Evolutionary conservation across 64 coral and sea anemone genomes (phyloP).

Genomic region (Trachythela sp.): DNA sequence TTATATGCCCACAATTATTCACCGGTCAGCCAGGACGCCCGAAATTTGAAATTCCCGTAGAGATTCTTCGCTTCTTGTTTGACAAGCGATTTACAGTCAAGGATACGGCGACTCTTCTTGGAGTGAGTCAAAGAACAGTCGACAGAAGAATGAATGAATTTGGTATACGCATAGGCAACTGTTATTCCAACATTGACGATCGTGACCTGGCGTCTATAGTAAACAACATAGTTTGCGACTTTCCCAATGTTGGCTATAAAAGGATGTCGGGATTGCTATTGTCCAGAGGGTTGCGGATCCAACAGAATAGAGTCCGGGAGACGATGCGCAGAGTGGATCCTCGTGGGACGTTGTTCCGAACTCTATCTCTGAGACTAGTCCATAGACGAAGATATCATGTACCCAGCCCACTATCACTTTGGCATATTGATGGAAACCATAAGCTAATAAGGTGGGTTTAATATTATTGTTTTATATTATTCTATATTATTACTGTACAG

Average conservation of each 20-base stretch:
- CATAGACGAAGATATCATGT: slow-evolving; percentile 36
- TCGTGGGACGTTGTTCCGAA: neutral
- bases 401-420: slow-evolving; percentile 25
- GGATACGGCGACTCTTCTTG: neutral
- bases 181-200: no score
- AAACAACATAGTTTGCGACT: slow-evolving; percentile 10
- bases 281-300: slow-evolving; percentile 16
- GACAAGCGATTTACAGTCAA: neutral
- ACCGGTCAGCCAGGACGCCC: neutral
- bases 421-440: no score
- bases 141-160: slow-evolving; percentile 26
- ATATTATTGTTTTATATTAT: no score
- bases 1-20: neutral
- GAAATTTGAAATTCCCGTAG: neutral
- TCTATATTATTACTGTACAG: neutral
- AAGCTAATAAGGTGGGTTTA: neutral
- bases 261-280: slow-evolving; percentile 39
- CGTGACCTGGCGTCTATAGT: slow-evolving; percentile 6
- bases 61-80: neutral
- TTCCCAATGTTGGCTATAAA: slow-evolving; percentile 46
- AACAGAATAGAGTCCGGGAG: slow-evolving; percentile 29
- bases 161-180: slow-evolving; percentile 4
- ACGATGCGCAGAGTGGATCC: neutral
- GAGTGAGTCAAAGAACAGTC: slow-evolving; percentile 41
- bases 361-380: slow-evolving; percentile 25